A percentile compares a stretch with the other conserved stretches of the same genome.
Conservation (phyloP, 2,113 vertebrate genomes). For the Esox niger region DNA sequence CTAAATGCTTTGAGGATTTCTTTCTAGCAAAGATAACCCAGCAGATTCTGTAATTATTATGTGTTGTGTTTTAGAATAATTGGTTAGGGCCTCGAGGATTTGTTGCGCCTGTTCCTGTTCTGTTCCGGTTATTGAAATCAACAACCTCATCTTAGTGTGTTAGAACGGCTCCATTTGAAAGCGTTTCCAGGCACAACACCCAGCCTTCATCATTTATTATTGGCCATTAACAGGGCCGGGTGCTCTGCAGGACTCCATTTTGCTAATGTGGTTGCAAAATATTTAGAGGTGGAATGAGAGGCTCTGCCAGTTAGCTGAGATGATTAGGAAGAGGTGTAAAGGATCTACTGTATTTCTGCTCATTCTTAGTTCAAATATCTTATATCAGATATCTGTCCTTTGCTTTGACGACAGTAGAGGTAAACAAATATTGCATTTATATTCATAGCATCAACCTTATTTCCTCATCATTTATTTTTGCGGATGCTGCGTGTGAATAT, state of each 20-base stretch:
- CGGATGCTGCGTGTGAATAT: no score
- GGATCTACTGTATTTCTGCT: not conserved
- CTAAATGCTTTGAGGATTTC: conserved; percentile 33
- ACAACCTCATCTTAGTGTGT: conserved; percentile 9
- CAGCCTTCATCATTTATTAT: not conserved
- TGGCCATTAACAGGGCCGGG: conserved; percentile 1
- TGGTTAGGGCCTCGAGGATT: conserved; percentile 10
- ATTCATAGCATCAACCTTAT: not conserved
- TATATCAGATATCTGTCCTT: not conserved
- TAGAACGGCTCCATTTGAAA: conserved; percentile 10
- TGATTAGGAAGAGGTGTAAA: not conserved
- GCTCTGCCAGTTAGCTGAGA: not conserved
- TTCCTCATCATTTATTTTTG: no score
- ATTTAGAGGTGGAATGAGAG: conserved; percentile 7
- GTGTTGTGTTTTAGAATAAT: conserved; percentile 3
- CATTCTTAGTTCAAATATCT: not conserved
- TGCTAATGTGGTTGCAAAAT: conserved; percentile 12
- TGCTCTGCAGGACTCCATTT: conserved; percentile 7
- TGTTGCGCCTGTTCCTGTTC: not conserved
- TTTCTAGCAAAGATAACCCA: not conserved
- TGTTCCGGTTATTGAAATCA: conserved; percentile 10
- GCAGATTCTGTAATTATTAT: conserved; percentile 8
- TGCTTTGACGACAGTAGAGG: not conserved
- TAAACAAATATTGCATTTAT: not conserved
- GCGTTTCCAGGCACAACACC: conserved; percentile 5